Evolutionary conservation across 2,113 vertebrate genomes (phyloP), one percentile per base, ranked within the genome.

Genomic region (Caracal caracal): DNA sequence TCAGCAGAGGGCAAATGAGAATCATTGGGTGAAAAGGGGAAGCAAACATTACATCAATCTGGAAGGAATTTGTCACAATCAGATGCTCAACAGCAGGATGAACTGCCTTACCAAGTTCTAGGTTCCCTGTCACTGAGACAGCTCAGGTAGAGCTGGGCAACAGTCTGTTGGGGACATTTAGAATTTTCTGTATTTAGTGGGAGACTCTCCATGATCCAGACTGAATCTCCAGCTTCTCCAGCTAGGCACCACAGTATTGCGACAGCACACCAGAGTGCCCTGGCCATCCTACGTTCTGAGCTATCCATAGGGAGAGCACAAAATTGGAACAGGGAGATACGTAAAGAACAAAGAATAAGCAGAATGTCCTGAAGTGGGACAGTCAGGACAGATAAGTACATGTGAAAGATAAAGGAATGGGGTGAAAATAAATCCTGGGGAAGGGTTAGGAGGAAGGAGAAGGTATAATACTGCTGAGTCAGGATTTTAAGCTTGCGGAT

Each of bases 41-140:
- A 84, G 71, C 26, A 82, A 92, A 83, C 83, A 35, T 63, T 75
- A 75, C 28, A 68, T 83, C 49, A 59, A 0, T 33, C 37, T 19
- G 73, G 35, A 91, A 97, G 86, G 33, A 85, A 66, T 95, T 63
- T 95, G 75, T 93, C 79, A 87, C 24, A 83, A 49, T 53, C 33
- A 1, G 73, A 86, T 47, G 10, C 15, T 89, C 35, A 59, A 68
- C 76, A 90, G n/a, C 65, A 87, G 19, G 85, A 15, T 11, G 13
- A 83, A 17, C 40, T 59, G 26, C 40, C 35, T 94, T 65, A n/a
- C 12, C 40, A 59, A 88, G 16, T 40, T n/a, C 35, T 53, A 65
- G 26, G 70, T 78, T 90, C n/a, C 75, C 17, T 22, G 5, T 82
- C 88, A 26, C 10, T 53, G 26, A 71, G 61, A 93, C 20, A 51